These are phyloP conservation scores for Epizoanthus illoricatus DNA, from an alignment of 92 coral and sea anemone species.

Conservation along the genomic window DNA sequence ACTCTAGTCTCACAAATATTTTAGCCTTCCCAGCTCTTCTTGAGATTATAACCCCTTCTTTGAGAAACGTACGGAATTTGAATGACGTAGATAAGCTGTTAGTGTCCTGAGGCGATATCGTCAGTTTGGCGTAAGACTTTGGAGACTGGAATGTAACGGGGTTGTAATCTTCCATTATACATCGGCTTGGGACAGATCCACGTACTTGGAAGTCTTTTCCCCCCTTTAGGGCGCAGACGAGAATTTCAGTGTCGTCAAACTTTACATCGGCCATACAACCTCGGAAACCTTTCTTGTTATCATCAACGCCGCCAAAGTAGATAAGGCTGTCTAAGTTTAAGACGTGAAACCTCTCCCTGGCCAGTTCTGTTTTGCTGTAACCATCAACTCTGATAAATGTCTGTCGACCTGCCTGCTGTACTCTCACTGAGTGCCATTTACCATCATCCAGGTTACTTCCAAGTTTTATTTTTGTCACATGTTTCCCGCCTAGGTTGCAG, in stretches of 20 bases:
- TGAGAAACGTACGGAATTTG: constrained; percentile 72
- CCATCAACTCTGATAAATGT: constrained; percentile 60
- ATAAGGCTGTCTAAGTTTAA: constrained; percentile 53
- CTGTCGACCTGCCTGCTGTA: constrained; percentile 57
- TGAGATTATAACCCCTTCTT: constrained; percentile 69
- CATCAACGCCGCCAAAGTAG: constrained; percentile 69
- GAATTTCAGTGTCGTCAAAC: constrained; percentile 60
- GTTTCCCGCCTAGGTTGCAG: constrained; percentile 68
- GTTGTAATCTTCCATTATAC: constrained; percentile 60
- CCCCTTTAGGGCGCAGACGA: constrained; percentile 39
- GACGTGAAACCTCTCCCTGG: constrained; percentile 47
- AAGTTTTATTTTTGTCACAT: constrained; percentile 39
- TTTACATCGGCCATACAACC: constrained; percentile 78
- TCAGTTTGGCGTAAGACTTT: constrained; percentile 58
- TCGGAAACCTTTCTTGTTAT: constrained; percentile 29
- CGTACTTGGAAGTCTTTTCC: constrained; percentile 10
- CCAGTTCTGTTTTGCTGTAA: constrained; percentile 17
- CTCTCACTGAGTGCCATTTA: constrained; percentile 80
- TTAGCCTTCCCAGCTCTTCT: constrained; percentile 63
- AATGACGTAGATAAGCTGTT: constrained; percentile 72
- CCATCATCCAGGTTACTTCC: constrained; percentile 75
- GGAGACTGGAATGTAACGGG: constrained; percentile 67
- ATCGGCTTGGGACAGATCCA: constrained; percentile 58
- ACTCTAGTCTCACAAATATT: constrained; percentile 56
- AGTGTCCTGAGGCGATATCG: constrained; percentile 53